Conservation (phyloP, 2,888 invertebrate genomes). For the Eumerus sabulonum region DNA sequence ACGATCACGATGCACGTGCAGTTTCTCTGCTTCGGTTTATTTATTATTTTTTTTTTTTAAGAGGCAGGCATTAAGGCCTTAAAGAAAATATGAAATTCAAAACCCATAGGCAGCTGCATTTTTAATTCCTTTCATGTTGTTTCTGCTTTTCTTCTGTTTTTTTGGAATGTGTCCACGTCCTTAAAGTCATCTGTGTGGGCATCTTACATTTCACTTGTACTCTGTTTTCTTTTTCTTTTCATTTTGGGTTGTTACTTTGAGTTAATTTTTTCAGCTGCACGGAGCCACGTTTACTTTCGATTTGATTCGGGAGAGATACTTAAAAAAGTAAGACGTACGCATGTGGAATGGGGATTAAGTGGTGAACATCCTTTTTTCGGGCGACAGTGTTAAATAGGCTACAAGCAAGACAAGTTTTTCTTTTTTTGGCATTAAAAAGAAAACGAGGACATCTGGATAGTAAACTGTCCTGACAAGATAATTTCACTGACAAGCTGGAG, state of each 20-base stretch:
- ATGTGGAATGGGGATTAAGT: slow-evolving; percentile 42
- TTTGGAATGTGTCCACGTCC: slow-evolving; percentile 49
- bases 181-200: slow-evolving; percentile 61
- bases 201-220: slow-evolving; percentile 51
- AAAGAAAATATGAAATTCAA: slow-evolving; percentile 53
- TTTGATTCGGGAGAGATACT: slow-evolving; percentile 17
- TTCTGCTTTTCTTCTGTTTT: slow-evolving; percentile 32
- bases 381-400: slow-evolving; percentile 12
- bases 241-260: slow-evolving; percentile 2
- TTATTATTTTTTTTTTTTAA: too few relatives aligned
- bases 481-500: too few relatives aligned
- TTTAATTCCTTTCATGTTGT: slow-evolving; percentile 64
- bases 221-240: slow-evolving; percentile 11
- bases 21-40: slow-evolving; percentile 3
- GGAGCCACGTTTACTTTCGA: slow-evolving; percentile 34
- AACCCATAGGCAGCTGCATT: slow-evolving; percentile 66
- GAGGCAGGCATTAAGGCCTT: neutral
- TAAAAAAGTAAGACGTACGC: slow-evolving; percentile 12
- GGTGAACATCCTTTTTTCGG: slow-evolving; percentile 32
- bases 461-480: too few relatives aligned
- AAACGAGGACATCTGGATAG: neutral
- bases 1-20: slow-evolving; percentile 61
- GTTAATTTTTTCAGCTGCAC: slow-evolving; percentile 56
- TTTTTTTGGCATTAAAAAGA: too few relatives aligned
- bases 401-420: neutral